Conservation (phyloP, 2,888 invertebrate species). For the Ephialtes manifestator region DNA sequence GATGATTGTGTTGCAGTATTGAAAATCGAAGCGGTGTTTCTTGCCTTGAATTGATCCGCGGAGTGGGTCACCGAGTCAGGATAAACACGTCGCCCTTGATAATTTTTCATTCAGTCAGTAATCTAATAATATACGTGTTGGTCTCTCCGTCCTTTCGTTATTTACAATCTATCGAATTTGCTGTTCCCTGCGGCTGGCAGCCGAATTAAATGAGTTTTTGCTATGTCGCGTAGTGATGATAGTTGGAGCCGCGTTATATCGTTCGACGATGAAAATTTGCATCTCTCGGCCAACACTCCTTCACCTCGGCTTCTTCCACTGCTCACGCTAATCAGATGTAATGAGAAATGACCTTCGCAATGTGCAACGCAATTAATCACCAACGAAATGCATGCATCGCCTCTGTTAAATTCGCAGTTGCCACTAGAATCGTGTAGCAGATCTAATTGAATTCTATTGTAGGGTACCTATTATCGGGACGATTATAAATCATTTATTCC, state of each 20-base stretch:
- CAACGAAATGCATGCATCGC: neutral
- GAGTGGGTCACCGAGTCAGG: conserved; percentile 44
- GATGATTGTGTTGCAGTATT: neutral
- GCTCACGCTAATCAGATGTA: conserved; percentile 25
- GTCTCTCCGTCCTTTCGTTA: neutral
- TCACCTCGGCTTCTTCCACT: neutral
- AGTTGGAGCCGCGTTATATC: neutral
- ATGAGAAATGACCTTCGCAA: conserved; percentile 2
- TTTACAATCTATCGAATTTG: conserved; percentile 30
- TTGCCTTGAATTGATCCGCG: conserved; percentile 24
- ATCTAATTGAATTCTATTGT: neutral
- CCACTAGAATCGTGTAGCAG: neutral
- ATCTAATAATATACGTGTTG: conserved; percentile 29
- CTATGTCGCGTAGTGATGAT: neutral
- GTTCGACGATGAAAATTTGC: conserved; percentile 5
- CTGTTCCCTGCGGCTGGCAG: neutral
- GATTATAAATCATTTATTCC: neutral
- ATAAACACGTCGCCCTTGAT: conserved; percentile 44
- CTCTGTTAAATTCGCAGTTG: neutral
- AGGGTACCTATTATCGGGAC: neutral
- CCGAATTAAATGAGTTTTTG: neutral
- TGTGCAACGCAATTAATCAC: conserved; percentile 36
- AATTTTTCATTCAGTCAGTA: conserved; percentile 25
- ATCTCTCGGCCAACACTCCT: conserved; percentile 12
- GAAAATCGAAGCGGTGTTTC: neutral